phyloP scores from a whole-genome alignment of 2,888 invertebrate species.

The Drosophila rubida region DNA sequence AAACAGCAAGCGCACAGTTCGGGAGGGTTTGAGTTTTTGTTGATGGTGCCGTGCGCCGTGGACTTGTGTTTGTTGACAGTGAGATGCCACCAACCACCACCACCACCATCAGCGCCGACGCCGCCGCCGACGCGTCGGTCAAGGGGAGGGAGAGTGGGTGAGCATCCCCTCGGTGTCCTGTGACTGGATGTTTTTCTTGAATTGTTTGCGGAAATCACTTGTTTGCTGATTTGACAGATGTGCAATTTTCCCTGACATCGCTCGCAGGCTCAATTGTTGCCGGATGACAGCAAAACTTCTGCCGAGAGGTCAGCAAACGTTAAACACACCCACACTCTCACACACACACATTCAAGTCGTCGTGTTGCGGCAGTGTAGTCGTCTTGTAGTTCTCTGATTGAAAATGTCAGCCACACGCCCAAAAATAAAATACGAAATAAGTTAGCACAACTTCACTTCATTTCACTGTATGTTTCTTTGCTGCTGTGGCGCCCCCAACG shows the following conservation, averaged over 20 bases:
- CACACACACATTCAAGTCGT: slow-evolving; percentile 19
- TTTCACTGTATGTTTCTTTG: not conserved
- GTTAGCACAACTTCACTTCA: slow-evolving; percentile 24
- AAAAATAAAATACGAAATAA: slow-evolving; percentile 33
- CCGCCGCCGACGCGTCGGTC: slow-evolving; percentile 1
- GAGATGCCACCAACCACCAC: slow-evolving; percentile 42
- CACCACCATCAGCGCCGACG: slow-evolving; percentile 4
- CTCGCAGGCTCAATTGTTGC: slow-evolving; percentile 55
- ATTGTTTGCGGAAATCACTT: slow-evolving; percentile 82
- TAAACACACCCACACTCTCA: slow-evolving; percentile 1
- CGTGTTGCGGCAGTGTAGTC: slow-evolving; percentile 4
- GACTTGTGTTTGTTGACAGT: slow-evolving; percentile 57
- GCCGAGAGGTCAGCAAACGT: slow-evolving; percentile 20
- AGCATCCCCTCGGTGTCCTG: slow-evolving; percentile 23
- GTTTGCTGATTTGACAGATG: slow-evolving; percentile 81
- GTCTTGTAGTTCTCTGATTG: slow-evolving; percentile 57
- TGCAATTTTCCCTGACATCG: slow-evolving; percentile 79
- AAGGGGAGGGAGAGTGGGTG: not conserved
- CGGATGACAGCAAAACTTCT: slow-evolving; percentile 22
- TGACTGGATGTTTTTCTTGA: slow-evolving; percentile 75
- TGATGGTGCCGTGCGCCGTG: not conserved
- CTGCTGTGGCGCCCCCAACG: not conserved
- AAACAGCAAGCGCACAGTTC: slow-evolving; percentile 57
- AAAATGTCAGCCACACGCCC: slow-evolving; percentile 71
- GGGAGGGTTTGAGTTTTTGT: slow-evolving; percentile 47